Conservation (phyloP, 1,140 invertebrate species). For the Teleogryllus occipitalis region DNA sequence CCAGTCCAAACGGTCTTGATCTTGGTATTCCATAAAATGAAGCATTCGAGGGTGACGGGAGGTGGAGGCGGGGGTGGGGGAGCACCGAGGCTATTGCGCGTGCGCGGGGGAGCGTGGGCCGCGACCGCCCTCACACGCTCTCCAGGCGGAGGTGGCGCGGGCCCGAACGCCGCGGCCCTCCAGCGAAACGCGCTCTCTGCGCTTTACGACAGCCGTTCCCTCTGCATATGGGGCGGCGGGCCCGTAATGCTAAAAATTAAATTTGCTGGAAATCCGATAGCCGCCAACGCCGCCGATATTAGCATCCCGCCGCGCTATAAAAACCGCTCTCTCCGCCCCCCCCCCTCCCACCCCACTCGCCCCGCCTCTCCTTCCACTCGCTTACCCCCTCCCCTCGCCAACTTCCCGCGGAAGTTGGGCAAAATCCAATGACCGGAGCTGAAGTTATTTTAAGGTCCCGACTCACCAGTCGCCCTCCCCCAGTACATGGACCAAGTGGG, state of each 20-base stretch:
- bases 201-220: background rate
- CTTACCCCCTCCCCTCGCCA: too few relatives aligned
- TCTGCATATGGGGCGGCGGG: background rate
- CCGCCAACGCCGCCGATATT: background rate
- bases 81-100: too few relatives aligned
- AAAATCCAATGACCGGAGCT: background rate
- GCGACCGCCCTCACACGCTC: background rate
- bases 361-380: too few relatives aligned
- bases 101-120: too few relatives aligned
- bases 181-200: background rate
- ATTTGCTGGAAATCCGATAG: slow-evolving; percentile 4
- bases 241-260: slow-evolving; percentile 1
- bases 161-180: background rate
- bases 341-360: too few relatives aligned
- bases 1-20: too few relatives aligned
- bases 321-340: background rate
- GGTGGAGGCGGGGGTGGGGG: too few relatives aligned
- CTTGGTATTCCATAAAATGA: too few relatives aligned
- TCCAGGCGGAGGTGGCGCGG: background rate
- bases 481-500: too few relatives aligned
- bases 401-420: background rate
- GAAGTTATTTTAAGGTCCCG: background rate
- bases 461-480: too few relatives aligned
- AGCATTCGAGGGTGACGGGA: too few relatives aligned
- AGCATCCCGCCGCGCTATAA: background rate